A percentile compares a stretch with the other conserved stretches of the same genome.
Evolutionary conservation across 1,140 invertebrate genomes (phyloP).

Genomic region (Drosophila leontia): DNA sequence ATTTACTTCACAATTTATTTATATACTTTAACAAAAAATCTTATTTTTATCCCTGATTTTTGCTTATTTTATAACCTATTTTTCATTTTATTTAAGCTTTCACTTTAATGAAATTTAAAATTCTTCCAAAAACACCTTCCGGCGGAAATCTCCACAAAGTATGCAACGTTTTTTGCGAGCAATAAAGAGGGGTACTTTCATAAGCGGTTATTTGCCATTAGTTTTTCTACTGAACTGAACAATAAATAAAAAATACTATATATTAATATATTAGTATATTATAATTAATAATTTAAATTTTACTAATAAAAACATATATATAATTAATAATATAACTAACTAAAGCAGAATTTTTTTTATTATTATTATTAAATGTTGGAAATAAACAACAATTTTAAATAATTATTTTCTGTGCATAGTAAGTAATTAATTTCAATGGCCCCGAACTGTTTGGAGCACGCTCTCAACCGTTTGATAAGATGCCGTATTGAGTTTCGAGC

Average conservation of each 20-base stretch:
- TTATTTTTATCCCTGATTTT: not conserved
- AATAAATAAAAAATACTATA: not conserved
- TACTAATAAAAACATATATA: not conserved
- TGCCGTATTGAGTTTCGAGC: constrained; percentile 12
- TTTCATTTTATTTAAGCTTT: not conserved
- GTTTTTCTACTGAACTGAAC: not conserved
- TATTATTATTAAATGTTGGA: not conserved
- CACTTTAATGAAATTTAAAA: not conserved
- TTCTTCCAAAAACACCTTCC: not conserved
- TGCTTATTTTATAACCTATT: not conserved
- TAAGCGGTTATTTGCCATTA: not conserved
- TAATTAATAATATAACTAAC: too few species aligned
- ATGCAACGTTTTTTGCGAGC: not conserved
- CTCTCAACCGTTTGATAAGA: constrained; percentile 63
- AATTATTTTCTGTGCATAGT: constrained; percentile 7
- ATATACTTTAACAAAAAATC: not conserved
- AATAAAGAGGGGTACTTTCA: not conserved
- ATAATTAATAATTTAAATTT: not conserved
- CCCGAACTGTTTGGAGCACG: constrained; percentile 55
- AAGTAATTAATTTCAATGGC: constrained; percentile 73
- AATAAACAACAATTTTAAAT: not conserved
- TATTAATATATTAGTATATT: not conserved
- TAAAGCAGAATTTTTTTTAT: not conserved
- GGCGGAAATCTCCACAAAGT: not conserved
- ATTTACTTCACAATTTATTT: not conserved